These are phyloP conservation scores for Mellivora capensis DNA, from an alignment of 2,113 vertebrate species.

Conservation along the genomic window DNA sequence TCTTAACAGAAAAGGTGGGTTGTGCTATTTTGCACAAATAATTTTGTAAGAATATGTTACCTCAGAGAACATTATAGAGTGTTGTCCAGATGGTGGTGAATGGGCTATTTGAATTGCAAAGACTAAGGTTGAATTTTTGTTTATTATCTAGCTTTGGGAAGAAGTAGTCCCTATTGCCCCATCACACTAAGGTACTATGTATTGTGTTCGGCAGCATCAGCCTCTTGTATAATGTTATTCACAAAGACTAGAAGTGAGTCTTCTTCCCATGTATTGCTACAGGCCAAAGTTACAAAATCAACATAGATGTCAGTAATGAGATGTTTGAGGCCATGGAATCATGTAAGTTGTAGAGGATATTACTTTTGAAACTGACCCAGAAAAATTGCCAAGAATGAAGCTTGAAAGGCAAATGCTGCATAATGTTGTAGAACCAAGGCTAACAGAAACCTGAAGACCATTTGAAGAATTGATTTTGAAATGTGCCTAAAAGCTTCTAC, in stretches of 20 bases:
- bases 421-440: not conserved
- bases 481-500: not conserved
- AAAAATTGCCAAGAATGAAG: not conserved
- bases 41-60: slow-evolving; percentile 22
- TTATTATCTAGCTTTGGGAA: slow-evolving; percentile 25
- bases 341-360: not conserved
- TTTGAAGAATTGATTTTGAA: not conserved
- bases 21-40: slow-evolving; percentile 33
- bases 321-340: not conserved
- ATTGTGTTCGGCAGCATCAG: not conserved
- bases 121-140: not conserved
- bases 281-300: not conserved
- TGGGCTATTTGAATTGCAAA: slow-evolving; percentile 27
- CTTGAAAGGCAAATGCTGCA: not conserved
- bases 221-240: not conserved
- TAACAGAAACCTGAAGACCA: not conserved
- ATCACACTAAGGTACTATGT: not conserved
- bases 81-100: slow-evolving; percentile 9
- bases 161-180: not conserved
- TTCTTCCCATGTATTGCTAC: not conserved
- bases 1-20: not conserved
- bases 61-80: slow-evolving; percentile 1
- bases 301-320: not conserved
- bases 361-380: not conserved
- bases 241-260: not conserved